Base-by-base conservation (phyloP, 2,113 vertebrate species). In the Microcebus jonahi region DNA sequence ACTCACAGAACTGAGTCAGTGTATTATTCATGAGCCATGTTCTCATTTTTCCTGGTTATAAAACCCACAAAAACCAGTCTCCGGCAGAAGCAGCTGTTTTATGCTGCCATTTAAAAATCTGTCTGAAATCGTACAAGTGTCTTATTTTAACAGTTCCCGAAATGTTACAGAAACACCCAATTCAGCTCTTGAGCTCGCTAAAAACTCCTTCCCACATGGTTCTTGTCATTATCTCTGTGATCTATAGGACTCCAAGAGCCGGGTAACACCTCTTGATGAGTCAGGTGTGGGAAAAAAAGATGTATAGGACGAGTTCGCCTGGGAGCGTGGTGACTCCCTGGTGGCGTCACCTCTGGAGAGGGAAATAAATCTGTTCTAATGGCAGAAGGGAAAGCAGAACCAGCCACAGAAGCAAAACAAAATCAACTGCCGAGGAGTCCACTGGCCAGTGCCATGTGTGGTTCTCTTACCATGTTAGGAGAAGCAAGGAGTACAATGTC, bases 21-120 rank as follows among this genome's bases (percentile, higher is more conserved):
- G 91, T 91, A 91, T 98, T 98, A 97, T 97, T 98, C 97, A 97
- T 5, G 42, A 25, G 68, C 80, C 48, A 82, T 42, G 45, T 21
- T 90, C 96, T 95, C 39, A 81, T 91, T 59, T 96, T 91, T 97
- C 87, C 79, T 34, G 29, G 50, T 11, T 10, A 59, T 57, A 71
- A 96, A 95, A 68, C 50, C 15, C 1, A 36, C 67, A 9, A 71
- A 98, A 98, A 9, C 3, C 92, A 50, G 59, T 61, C 89, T 71
- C 27, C 5, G 76, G 59, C 96, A 93, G 77, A 95, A 97, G 77
- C 80, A 89, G 94, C 92, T 95, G 76, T 91, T 83, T 95, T 61
- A 17, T 71, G 53, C 84, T 53, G 71, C 89, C 93, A 93, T 88
- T 97, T 95, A 75, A 90, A 71, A 36, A 39, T 73, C 79, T 85